phyloP scores from a whole-genome alignment of 2,888 invertebrate genomes.

The Bombylius major region DNA sequence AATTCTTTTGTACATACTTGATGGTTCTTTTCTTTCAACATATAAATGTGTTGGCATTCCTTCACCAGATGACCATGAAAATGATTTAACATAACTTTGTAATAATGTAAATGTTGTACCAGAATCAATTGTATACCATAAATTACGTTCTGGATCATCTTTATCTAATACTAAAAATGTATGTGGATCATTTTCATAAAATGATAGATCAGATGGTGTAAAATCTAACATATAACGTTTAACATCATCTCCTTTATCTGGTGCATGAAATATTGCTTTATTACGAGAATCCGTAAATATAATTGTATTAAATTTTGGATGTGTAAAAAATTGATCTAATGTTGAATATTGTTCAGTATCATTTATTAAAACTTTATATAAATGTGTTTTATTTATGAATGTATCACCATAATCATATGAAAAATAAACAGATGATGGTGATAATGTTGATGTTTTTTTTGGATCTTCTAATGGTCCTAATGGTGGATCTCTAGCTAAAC shows the following conservation, averaged over 20 bases:
- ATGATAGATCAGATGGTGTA: constrained; percentile 63
- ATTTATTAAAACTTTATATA: constrained; percentile 45
- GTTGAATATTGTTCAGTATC: constrained; percentile 48
- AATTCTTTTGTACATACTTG: constrained; percentile 29
- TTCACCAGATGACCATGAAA: constrained; percentile 54
- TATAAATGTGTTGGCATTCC: constrained; percentile 45
- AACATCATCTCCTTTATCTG: constrained; percentile 59
- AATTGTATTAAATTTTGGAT: constrained; percentile 67
- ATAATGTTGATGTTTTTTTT: constrained; percentile 47
- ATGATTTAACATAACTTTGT: constrained; percentile 63
- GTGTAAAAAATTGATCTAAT: constrained; percentile 74
- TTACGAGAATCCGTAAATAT: constrained; percentile 72
- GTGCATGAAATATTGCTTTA: constrained; percentile 63
- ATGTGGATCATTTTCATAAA: constrained; percentile 57
- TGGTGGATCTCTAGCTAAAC: constrained; percentile 62
- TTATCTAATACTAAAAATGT: constrained; percentile 66
- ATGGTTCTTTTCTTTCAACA: constrained; percentile 55
- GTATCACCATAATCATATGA: constrained; percentile 78
- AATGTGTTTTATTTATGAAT: constrained; percentile 60
- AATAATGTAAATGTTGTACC: constrained; percentile 57
- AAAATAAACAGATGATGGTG: constrained; percentile 56
- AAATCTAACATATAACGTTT: constrained; percentile 51
- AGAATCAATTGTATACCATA: constrained; percentile 63
- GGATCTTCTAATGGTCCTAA: constrained; percentile 29
- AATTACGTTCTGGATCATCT: constrained; percentile 48